Evolutionary conservation across 2,888 invertebrate species (phyloP).

Genomic region (Archaeoteleia sp.): DNA sequence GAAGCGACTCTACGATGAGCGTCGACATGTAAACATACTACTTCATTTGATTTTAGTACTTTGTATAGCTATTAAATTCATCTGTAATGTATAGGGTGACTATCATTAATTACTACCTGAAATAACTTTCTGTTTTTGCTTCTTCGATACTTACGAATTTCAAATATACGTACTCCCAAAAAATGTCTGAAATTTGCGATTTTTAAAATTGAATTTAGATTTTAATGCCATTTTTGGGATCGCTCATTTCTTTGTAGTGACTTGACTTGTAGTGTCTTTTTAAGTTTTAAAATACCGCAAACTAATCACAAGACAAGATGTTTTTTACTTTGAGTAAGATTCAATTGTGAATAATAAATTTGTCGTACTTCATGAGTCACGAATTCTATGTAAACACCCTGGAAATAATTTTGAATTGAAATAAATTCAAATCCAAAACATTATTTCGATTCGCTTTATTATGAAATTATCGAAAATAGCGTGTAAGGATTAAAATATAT

Average conservation of each 20-base stretch:
- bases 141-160: neutral
- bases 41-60: slow-evolving; percentile 40
- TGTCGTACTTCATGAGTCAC: too few species aligned
- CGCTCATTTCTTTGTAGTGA: too few species aligned
- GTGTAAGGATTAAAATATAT: too few species aligned
- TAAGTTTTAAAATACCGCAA: too few species aligned
- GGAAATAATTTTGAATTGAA: slow-evolving; percentile 28
- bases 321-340: too few species aligned
- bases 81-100: slow-evolving; percentile 43
- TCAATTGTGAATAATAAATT: too few species aligned
- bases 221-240: too few species aligned
- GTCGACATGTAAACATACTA: slow-evolving; percentile 14
- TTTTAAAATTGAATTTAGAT: too few species aligned
- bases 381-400: slow-evolving; percentile 15
- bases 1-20: slow-evolving; percentile 14
- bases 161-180: too few species aligned
- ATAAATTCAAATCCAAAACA: slow-evolving; percentile 1
- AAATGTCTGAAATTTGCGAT: too few species aligned
- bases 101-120: slow-evolving; percentile 38
- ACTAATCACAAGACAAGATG: too few species aligned
- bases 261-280: too few species aligned
- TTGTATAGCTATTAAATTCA: slow-evolving; percentile 44
- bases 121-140: slow-evolving; percentile 47
- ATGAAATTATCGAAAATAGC: neutral
- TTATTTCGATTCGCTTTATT: neutral